Evolutionary conservation across 2,888 invertebrate species (phyloP).

Genomic region (Xestia ashworthii): DNA sequence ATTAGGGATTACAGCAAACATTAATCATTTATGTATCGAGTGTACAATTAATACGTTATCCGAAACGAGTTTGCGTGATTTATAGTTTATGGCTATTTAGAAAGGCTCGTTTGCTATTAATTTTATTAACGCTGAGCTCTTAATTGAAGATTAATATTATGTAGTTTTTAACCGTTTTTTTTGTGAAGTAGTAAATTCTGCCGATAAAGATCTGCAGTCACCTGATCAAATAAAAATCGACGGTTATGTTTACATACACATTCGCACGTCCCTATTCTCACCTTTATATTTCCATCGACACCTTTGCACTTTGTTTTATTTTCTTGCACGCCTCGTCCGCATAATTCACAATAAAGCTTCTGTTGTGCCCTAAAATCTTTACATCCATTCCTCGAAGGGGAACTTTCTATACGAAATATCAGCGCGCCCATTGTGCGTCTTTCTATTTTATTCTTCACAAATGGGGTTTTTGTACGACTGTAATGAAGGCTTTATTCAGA

Average conservation of each 20-base stretch:
- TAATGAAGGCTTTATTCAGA: conserved; percentile 88
- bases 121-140: conserved; percentile 26
- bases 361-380: conserved; percentile 84
- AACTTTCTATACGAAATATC: conserved; percentile 88
- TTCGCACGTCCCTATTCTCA: conserved; percentile 67
- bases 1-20: conserved; percentile 23
- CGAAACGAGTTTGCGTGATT: conserved; percentile 61
- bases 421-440: conserved; percentile 83
- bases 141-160: conserved; percentile 13
- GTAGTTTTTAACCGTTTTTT: conserved; percentile 13
- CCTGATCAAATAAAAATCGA: conserved; percentile 24
- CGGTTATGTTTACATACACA: conserved; percentile 1
- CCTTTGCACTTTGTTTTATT: conserved; percentile 88
- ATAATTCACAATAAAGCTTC: conserved; percentile 86
- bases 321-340: conserved; percentile 83
- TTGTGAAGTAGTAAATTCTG: conserved; percentile 24
- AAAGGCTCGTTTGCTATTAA: conserved; percentile 42
- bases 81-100: conserved; percentile 49
- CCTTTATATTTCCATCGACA: conserved; percentile 82
- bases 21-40: conserved; percentile 37
- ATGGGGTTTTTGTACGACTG: conserved; percentile 86
- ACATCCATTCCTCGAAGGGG: conserved; percentile 80
- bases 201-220: conserved; percentile 4
- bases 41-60: conserved; percentile 50
- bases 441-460: conserved; percentile 87